These are phyloP conservation scores for Cataglyphis altisquamis DNA, from an alignment of 2,888 invertebrate species.

Conservation along the genomic window DNA sequence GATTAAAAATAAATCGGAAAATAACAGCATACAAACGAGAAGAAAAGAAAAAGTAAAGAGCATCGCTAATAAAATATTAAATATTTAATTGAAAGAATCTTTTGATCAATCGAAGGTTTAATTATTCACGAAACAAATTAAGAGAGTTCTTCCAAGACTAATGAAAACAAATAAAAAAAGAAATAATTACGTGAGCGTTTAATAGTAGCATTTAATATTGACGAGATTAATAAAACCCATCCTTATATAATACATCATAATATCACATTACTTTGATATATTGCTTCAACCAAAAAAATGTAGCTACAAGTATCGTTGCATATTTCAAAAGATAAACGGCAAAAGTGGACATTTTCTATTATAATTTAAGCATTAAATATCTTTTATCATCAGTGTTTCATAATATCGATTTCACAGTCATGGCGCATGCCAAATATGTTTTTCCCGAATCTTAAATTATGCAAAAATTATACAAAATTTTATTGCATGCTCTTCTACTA, in stretches of 20 bases:
- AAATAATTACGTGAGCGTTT: not conserved
- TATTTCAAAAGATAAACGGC: slow-evolving; percentile 25
- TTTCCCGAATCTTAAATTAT: slow-evolving; percentile 12
- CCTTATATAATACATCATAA: not conserved
- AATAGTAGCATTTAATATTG: slow-evolving; percentile 35
- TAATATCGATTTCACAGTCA: slow-evolving; percentile 44
- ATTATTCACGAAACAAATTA: slow-evolving; percentile 25
- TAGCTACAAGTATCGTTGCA: not conserved
- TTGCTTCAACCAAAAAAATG: not conserved
- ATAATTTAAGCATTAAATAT: slow-evolving; percentile 34
- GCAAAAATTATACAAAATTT: not conserved
- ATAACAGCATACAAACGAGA: not conserved
- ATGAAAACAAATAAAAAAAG: slow-evolving; percentile 2
- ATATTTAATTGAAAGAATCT: slow-evolving; percentile 48
- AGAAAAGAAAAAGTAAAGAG: not conserved
- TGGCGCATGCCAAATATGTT: not conserved
- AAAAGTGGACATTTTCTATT: slow-evolving; percentile 33
- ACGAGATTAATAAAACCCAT: slow-evolving; percentile 46
- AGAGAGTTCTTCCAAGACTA: not conserved
- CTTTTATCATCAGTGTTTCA: slow-evolving; percentile 8
- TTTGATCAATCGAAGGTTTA: slow-evolving; percentile 25
- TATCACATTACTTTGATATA: slow-evolving; percentile 28
- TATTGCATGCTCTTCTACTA: not conserved
- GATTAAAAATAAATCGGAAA: slow-evolving; percentile 27
- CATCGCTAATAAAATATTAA: slow-evolving; percentile 40